Evolutionary conservation across 1,140 invertebrate species (phyloP).

Genomic region (Macrotrachela quadricornifera): DNA sequence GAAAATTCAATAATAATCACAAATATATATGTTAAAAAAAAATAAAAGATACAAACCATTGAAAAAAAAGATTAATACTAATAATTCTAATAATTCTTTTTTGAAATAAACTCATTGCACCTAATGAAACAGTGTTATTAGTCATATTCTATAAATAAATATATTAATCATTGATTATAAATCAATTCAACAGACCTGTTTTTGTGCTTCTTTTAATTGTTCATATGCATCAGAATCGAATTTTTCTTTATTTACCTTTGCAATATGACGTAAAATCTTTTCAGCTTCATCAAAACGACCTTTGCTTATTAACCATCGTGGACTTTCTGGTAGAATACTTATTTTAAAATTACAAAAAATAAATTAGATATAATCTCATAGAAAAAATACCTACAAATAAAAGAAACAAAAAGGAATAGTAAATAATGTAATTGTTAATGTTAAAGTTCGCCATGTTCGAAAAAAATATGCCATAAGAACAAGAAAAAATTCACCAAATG

Average conservation of each 20-base stretch:
- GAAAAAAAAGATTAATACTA: neutral
- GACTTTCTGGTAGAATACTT: constrained; percentile 19
- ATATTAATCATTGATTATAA: too few species aligned
- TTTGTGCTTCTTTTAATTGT: too few species aligned
- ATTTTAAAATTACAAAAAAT: neutral
- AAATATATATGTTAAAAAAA: too few species aligned
- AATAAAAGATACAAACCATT: neutral
- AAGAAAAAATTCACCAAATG: constrained; percentile 5
- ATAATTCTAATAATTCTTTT: too few species aligned
- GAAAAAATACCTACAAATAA: neutral
- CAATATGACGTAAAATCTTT: constrained; percentile 13
- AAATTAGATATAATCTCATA: neutral
- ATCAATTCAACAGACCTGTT: too few species aligned
- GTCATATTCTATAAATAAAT: too few species aligned
- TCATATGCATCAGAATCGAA: neutral
- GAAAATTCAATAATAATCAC: neutral
- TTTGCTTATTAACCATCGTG: constrained; percentile 18
- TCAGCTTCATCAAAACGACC: constrained; percentile 15
- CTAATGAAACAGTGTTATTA: too few species aligned
- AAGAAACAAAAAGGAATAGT: constrained; percentile 3
- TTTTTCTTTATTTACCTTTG: constrained; percentile 14
- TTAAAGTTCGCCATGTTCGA: neutral
- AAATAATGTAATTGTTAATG: neutral
- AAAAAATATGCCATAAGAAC: neutral
- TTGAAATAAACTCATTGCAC: too few species aligned